Evolutionary conservation across 2,888 invertebrate species (phyloP).

Genomic region (Amblyteles armatorius): DNA sequence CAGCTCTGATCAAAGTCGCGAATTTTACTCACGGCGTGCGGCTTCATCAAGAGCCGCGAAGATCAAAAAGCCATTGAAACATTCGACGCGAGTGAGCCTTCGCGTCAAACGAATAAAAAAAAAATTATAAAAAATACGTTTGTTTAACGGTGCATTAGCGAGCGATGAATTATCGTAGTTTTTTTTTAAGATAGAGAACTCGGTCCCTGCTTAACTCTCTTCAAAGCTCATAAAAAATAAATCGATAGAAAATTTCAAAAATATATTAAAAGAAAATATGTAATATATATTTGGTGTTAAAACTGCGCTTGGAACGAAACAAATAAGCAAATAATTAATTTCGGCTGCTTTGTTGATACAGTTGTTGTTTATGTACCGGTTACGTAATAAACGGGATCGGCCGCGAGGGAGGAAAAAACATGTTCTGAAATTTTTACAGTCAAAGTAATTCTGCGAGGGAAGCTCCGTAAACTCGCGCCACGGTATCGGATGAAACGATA

Average conservation of each 20-base stretch:
- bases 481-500: background rate
- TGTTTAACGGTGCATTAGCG: background rate
- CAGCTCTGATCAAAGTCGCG: background rate
- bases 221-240: background rate
- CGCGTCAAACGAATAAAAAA: slow-evolving; percentile 1
- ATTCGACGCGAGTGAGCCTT: background rate
- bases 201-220: background rate
- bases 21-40: background rate
- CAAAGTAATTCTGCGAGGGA: background rate
- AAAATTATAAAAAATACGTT: slow-evolving; percentile 1
- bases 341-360: background rate
- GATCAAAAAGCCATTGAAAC: slow-evolving; percentile 4
- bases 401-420: background rate
- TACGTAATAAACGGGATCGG: background rate
- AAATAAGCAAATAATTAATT: background rate
- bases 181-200: background rate
- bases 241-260: background rate
- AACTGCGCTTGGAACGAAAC: background rate
- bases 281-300: background rate
- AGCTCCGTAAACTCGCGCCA: background rate
- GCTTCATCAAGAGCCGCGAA: background rate
- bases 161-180: background rate
- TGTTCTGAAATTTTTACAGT: background rate
- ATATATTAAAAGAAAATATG: background rate
- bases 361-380: background rate